phyloP scores from a whole-genome alignment of 2,888 invertebrate genomes.

The Aspidapion aeneum region DNA sequence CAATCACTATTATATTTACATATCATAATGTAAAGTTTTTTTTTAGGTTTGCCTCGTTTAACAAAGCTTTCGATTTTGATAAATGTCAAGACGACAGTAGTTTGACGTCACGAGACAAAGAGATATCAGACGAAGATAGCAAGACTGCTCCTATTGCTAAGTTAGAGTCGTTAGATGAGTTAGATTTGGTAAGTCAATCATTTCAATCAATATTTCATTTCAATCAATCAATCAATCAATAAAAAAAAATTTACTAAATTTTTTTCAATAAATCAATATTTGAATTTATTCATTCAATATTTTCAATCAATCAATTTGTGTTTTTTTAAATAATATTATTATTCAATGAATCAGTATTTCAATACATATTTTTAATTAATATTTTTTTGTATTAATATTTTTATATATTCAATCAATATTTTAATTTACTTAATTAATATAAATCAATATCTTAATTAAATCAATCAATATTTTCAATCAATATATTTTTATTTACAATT shows the following conservation, averaged over 20 bases:
- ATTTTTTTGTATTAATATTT: neutral
- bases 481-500: neutral
- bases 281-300: neutral
- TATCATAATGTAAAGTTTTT: no score
- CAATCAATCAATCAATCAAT: neutral
- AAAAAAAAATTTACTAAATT: no score
- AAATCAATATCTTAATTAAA: neutral
- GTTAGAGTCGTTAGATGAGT: conserved; percentile 62
- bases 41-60: conserved; percentile 47
- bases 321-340: neutral
- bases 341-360: neutral
- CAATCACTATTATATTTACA: no score
- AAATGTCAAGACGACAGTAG: conserved; percentile 37
- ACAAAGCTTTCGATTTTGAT: conserved; percentile 47
- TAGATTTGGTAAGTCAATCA: conserved; percentile 51
- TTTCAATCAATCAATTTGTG: neutral
- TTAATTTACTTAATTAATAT: neutral
- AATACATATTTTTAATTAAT: neutral
- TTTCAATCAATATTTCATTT: neutral
- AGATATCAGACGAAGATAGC: conserved; percentile 32
- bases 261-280: neutral
- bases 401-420: neutral
- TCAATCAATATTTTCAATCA: neutral
- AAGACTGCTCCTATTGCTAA: conserved; percentile 59
- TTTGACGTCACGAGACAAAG: conserved; percentile 34